Evolutionary conservation across 2,797 vertebrate genomes (phyloP).

Genomic region (Tapera naevia): DNA sequence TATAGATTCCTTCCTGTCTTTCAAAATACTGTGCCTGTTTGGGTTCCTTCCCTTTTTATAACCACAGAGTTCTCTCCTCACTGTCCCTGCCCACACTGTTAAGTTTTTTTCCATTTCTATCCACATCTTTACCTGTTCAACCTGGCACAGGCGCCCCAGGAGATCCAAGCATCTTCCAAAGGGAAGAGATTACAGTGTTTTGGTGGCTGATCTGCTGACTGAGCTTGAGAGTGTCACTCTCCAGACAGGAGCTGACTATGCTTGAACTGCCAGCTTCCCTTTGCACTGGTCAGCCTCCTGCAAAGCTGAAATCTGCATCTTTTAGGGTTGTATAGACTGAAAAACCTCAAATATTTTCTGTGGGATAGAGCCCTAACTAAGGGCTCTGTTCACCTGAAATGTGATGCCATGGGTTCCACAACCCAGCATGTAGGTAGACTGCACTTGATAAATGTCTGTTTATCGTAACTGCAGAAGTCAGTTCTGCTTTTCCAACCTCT

Average conservation of each 20-base stretch:
- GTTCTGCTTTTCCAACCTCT: slow-evolving; percentile 31
- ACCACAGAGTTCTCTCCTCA: neutral
- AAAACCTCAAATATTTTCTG: slow-evolving; percentile 72
- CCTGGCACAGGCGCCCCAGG: neutral
- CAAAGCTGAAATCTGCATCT: slow-evolving; percentile 54
- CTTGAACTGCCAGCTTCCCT: neutral
- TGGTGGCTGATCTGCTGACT: neutral
- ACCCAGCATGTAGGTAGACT: slow-evolving; percentile 16
- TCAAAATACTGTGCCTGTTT: neutral
- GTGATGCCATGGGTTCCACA: slow-evolving; percentile 36
- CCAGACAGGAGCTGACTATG: neutral
- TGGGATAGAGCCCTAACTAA: slow-evolving; percentile 48
- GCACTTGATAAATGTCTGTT: slow-evolving; percentile 39
- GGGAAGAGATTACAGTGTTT: neutral
- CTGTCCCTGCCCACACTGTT: neutral
- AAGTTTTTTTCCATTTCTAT: neutral
- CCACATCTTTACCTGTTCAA: neutral
- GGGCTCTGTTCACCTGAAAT: slow-evolving; percentile 57
- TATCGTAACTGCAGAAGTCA: slow-evolving; percentile 21
- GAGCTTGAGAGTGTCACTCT: neutral
- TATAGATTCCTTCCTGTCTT: neutral
- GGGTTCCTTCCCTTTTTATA: neutral
- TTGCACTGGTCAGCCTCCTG: slow-evolving; percentile 9
- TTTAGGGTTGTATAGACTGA: slow-evolving; percentile 40
- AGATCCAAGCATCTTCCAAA: neutral